Percentiles rank a stretch among this genome's conserved stretches.
These are phyloP conservation scores for Drosophila siamana DNA, from an alignment of 2,888 invertebrate genomes.

Conservation along the genomic window DNA sequence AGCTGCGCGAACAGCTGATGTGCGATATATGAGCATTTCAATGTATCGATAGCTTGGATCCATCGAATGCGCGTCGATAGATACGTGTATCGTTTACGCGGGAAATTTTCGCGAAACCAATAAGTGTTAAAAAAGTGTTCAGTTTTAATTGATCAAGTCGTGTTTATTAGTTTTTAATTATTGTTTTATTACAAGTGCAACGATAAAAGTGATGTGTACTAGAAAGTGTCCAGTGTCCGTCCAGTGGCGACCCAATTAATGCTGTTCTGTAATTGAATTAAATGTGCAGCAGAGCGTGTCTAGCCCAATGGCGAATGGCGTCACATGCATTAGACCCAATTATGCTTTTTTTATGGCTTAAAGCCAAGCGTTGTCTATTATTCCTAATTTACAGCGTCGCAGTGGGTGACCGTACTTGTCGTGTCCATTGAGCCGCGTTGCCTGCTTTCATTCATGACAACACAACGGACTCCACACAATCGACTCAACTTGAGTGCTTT, in stretches of 20 bases:
- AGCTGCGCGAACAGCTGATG: conserved; percentile 37
- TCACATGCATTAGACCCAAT: conserved; percentile 40
- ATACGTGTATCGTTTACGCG: no score
- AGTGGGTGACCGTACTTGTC: conserved; percentile 14
- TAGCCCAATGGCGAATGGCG: conserved; percentile 18
- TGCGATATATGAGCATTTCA: not conserved
- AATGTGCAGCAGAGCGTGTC: conserved; percentile 23
- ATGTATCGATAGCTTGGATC: conserved; percentile 13
- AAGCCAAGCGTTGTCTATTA: conserved; percentile 32
- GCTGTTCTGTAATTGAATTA: conserved; percentile 5
- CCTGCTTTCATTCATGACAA: conserved; percentile 42
- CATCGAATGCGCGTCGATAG: no score
- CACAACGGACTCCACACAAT: conserved; percentile 5
- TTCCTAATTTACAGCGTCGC: conserved; percentile 34
- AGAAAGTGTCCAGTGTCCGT: not conserved
- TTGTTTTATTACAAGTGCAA: not conserved
- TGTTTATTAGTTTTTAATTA: not conserved
- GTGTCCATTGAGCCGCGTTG: conserved; percentile 8
- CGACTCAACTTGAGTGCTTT: conserved; percentile 39
- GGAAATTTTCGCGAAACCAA: no score
- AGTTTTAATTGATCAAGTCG: not conserved
- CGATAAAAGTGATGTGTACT: not conserved
- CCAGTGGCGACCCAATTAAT: conserved; percentile 9
- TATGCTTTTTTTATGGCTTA: conserved; percentile 34
- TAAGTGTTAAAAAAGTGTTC: no score